Evolutionary conservation across 2,113 vertebrate genomes (phyloP).

Genomic region (Rattus rattus): DNA sequence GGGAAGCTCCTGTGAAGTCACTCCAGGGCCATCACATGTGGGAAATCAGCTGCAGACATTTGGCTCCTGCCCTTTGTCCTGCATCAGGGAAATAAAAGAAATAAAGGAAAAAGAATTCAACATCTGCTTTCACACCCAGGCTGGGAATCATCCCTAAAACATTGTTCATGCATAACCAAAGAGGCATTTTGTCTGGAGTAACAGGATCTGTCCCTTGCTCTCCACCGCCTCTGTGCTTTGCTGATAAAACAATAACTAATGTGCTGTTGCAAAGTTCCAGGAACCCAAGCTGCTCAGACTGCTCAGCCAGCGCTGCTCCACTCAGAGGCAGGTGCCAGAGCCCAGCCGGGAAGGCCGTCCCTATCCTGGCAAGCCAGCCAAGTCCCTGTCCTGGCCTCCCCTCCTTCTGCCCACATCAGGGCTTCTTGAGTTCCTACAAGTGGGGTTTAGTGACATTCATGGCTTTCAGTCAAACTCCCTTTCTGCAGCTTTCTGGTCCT

Average conservation of each 20-base stretch:
- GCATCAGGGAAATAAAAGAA: slow-evolving; percentile 2
- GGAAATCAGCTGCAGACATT: neutral
- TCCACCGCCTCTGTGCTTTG: slow-evolving; percentile 63
- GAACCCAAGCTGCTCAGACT: slow-evolving; percentile 64
- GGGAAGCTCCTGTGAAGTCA: neutral
- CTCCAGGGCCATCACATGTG: neutral
- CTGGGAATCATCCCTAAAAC: slow-evolving; percentile 73
- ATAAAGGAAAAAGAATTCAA: neutral
- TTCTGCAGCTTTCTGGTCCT: neutral
- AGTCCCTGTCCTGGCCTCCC: neutral
- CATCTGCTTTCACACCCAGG: slow-evolving; percentile 77
- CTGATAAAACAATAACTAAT: slow-evolving; percentile 78
- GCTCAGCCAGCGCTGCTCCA: neutral
- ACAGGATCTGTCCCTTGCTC: slow-evolving; percentile 65
- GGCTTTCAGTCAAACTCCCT: neutral
- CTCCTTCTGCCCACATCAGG: neutral
- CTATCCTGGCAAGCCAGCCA: neutral
- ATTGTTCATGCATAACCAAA: slow-evolving; percentile 70
- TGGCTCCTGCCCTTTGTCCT: slow-evolving; percentile 47
- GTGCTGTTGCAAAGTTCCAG: slow-evolving; percentile 76
- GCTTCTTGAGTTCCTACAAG: neutral
- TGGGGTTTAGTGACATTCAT: neutral
- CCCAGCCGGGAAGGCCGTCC: neutral
- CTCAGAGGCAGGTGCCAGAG: slow-evolving; percentile 48
- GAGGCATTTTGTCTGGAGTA: slow-evolving; percentile 65